These are phyloP conservation scores for Menidia menidia DNA, from an alignment of 2,797 vertebrate genomes.

Conservation along the genomic window DNA sequence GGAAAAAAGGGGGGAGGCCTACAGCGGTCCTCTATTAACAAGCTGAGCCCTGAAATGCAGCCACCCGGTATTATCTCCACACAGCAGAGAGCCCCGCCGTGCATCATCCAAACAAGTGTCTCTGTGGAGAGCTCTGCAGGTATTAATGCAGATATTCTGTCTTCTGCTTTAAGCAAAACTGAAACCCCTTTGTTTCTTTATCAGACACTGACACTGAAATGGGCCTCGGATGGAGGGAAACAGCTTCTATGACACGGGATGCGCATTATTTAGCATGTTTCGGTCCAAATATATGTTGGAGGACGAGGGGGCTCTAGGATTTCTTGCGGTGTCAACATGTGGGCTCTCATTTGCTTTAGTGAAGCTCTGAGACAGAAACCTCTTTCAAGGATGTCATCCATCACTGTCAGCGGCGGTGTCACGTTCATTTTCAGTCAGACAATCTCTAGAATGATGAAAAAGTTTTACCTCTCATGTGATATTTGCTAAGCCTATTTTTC, in stretches of 20 bases:
- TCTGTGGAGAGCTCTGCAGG: conserved; percentile 35
- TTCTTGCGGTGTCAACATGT: too few relatives aligned
- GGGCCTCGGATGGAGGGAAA: conserved; percentile 16
- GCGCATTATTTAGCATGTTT: background rate
- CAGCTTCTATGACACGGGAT: background rate
- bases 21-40: conserved; percentile 31
- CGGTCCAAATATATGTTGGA: background rate
- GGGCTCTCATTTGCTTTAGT: too few relatives aligned
- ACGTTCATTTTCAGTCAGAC: too few relatives aligned
- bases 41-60: conserved; percentile 56
- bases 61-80: conserved; percentile 66
- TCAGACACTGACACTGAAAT: conserved; percentile 9
- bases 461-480: too few relatives aligned
- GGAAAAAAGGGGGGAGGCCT: conserved; percentile 28
- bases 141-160: conserved; percentile 23
- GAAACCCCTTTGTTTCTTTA: conserved; percentile 17
- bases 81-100: conserved; percentile 35
- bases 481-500: too few relatives aligned
- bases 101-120: conserved; percentile 53
- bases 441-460: too few relatives aligned
- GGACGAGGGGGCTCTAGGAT: too few relatives aligned
- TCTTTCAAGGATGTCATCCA: too few relatives aligned
- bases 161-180: background rate
- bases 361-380: too few relatives aligned
- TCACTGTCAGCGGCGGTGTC: too few relatives aligned